Base-by-base conservation (phyloP, 2,113 vertebrate species). In the Amia ocellicauda region DNA sequence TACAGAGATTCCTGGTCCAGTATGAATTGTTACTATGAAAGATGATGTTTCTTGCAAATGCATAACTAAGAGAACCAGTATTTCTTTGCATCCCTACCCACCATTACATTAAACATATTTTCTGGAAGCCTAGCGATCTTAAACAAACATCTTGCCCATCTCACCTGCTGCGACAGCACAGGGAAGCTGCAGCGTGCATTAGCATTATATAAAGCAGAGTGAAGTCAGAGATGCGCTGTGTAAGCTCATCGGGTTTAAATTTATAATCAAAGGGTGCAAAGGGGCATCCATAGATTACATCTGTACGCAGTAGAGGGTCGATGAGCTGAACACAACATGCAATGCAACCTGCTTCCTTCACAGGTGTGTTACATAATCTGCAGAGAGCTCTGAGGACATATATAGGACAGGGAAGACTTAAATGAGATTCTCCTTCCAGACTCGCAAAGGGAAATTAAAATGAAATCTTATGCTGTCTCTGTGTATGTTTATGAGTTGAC, bases 371-470 rank as follows among this genome's bases (percentile, higher is more conserved):
- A 17, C 4, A 16, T 17, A 47, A 47, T 4, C n/a, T 14, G n/a
- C 13, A 47, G 43, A 4, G 10, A 13, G 43, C 16, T 16, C 43
- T 47, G 43, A 14, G 43, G n/a, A 47, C n/a, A n/a, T 47, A 47
- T 47, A 16, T 47, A 47, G 43, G 43, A 47, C 43, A 47, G 43
- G 43, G 43, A 3, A 47, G 43, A 47, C 43, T 47, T 47, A 47
- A 47, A 16, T 41, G n/a, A 16, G n/a, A 47, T 17, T 17, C 13
- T 17, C 4, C 16, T 47, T 14, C n/a, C 43, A 47, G 3, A 8
- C 10, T n/a, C 14, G n/a, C 13, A 4, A 16, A 16, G n/a, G 43
- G 43, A 14, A 47, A 47, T 17, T 47, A 47, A n/a, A 1, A 16
- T 13, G n/a, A 36, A 36, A 11, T 36, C 31, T 36, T 36, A 36